Percentiles rank a stretch among this genome's conserved stretches.
Evolutionary conservation across 2,888 invertebrate genomes (phyloP).

Genomic region (Leucania comma): DNA sequence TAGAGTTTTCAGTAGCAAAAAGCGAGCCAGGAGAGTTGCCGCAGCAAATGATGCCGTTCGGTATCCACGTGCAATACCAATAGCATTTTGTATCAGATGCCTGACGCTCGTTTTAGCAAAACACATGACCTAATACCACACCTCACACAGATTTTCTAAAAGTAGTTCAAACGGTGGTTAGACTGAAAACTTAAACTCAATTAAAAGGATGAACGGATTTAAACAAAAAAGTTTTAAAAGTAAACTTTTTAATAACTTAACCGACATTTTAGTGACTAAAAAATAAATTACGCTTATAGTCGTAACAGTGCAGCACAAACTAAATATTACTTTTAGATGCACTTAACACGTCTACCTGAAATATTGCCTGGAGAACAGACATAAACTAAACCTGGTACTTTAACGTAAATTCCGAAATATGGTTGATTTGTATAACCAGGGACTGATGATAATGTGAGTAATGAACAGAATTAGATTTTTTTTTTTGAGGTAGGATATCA

Average conservation of each 20-base stretch:
- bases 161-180: too few species aligned
- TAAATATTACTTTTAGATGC: slow-evolving; percentile 30
- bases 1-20: neutral
- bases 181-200: neutral
- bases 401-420: neutral
- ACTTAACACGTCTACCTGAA: slow-evolving; percentile 12
- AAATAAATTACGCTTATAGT: slow-evolving; percentile 24
- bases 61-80: neutral
- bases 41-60: neutral
- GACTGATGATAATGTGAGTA: neutral
- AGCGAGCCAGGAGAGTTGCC: neutral
- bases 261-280: neutral
- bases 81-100: neutral
- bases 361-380: slow-evolving; percentile 18
- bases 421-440: neutral
- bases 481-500: too few species aligned
- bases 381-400: slow-evolving; percentile 9
- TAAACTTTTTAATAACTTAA: slow-evolving; percentile 1
- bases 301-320: slow-evolving; percentile 23
- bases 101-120: neutral
- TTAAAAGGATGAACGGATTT: neutral
- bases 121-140: neutral
- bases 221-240: slow-evolving; percentile 7
- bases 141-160: neutral
- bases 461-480: neutral